These are phyloP conservation scores for Trichosurus vulpecula DNA, from an alignment of 2,797 vertebrate genomes.

Conservation along the genomic window DNA sequence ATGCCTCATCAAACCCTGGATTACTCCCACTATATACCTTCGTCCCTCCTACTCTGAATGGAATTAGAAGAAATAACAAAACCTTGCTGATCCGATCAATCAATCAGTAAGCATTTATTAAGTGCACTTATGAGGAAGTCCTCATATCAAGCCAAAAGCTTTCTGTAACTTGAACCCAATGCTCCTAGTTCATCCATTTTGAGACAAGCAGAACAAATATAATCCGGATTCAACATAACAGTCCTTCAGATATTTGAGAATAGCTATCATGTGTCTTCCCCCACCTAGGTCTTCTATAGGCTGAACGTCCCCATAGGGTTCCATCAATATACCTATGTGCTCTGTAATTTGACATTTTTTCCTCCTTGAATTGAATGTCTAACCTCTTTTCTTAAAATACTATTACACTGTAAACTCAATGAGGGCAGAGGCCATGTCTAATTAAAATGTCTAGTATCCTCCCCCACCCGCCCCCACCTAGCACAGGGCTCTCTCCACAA, in stretches of 20 bases:
- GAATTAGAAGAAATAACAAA: background rate
- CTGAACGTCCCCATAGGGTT: background rate
- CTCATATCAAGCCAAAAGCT: background rate
- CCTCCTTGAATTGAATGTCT: background rate
- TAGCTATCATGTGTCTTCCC: background rate
- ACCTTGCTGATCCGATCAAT: background rate
- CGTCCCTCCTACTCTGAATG: too few relatives aligned
- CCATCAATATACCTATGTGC: background rate
- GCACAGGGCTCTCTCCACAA: background rate
- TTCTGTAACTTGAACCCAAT: background rate
- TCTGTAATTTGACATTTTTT: background rate
- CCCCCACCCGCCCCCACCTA: background rate
- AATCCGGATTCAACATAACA: background rate
- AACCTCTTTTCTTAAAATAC: background rate
- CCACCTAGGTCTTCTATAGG: background rate
- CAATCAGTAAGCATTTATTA: background rate
- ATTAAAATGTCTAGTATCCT: background rate
- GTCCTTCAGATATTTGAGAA: background rate
- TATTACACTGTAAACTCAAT: background rate
- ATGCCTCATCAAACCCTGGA: background rate
- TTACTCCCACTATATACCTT: too few relatives aligned
- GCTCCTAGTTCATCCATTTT: background rate
- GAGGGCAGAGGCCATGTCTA: background rate
- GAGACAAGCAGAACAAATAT: background rate
- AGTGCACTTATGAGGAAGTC: background rate